These are phyloP conservation scores for Tetropium fuscum DNA, from an alignment of 2,888 invertebrate genomes.

Conservation along the genomic window DNA sequence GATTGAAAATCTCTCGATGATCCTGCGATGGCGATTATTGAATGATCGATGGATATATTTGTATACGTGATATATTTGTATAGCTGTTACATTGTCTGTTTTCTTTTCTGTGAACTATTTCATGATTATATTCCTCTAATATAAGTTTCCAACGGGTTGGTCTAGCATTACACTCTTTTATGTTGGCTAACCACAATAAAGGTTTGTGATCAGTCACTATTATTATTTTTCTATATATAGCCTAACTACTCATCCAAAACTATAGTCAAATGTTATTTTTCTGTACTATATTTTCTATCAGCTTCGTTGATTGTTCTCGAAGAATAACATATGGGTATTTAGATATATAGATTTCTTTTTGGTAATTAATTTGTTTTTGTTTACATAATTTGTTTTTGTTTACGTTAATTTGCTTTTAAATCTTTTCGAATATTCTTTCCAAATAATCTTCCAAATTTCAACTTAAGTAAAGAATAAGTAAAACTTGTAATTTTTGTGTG, in stretches of 20 bases:
- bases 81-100: background rate
- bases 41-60: conserved; percentile 4
- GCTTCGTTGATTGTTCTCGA: background rate
- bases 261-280: no score
- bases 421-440: no score
- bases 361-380: no score
- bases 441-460: no score
- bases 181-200: background rate
- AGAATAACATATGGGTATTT: background rate
- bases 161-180: conserved; percentile 8
- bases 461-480: no score
- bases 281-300: background rate
- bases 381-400: no score
- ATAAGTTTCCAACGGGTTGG: background rate
- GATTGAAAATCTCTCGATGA: background rate
- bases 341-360: no score
- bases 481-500: no score
- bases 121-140: background rate
- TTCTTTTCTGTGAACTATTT: conserved; percentile 2
- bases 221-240: background rate
- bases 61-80: background rate
- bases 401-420: no score
- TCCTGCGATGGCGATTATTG: background rate
- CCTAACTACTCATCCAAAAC: no score
- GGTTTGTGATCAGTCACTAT: background rate